Conservation (phyloP, 2,888 invertebrate genomes). For the Eristalis pertinax region DNA sequence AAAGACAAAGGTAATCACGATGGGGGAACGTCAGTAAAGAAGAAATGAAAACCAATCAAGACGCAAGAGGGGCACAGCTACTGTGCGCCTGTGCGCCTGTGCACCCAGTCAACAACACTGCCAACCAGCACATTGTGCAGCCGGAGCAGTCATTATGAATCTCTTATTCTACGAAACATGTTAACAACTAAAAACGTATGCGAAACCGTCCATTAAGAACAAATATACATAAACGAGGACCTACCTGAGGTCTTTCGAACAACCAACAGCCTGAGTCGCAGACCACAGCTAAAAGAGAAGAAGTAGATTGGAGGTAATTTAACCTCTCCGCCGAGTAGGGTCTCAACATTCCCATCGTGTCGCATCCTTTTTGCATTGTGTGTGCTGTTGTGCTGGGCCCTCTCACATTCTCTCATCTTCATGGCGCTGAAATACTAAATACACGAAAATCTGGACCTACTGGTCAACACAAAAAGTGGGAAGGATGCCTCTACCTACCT, state of each 20-base stretch:
- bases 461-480: slow-evolving; percentile 11
- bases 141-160: slow-evolving; percentile 44
- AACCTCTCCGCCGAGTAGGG: slow-evolving; percentile 34
- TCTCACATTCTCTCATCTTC: slow-evolving; percentile 45
- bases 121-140: slow-evolving; percentile 7
- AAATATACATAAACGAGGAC: slow-evolving; percentile 54
- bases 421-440: slow-evolving; percentile 67
- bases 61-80: slow-evolving; percentile 37
- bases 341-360: slow-evolving; percentile 40
- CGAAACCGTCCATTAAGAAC: slow-evolving; percentile 62
- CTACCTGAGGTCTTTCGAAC: slow-evolving; percentile 45
- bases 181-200: slow-evolving; percentile 61
- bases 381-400: slow-evolving; percentile 4
- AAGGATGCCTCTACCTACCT: not conserved
- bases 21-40: slow-evolving; percentile 15
- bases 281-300: not conserved
- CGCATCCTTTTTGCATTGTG: slow-evolving; percentile 36
- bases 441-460: slow-evolving; percentile 28
- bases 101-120: slow-evolving; percentile 39
- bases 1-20: not conserved
- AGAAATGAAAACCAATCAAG: slow-evolving; percentile 19
- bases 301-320: slow-evolving; percentile 65
- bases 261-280: not conserved
- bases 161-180: slow-evolving; percentile 71
- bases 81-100: slow-evolving; percentile 64